Evolutionary conservation across 2,888 invertebrate genomes (phyloP).

Genomic region (Alentia gelatinosa): DNA sequence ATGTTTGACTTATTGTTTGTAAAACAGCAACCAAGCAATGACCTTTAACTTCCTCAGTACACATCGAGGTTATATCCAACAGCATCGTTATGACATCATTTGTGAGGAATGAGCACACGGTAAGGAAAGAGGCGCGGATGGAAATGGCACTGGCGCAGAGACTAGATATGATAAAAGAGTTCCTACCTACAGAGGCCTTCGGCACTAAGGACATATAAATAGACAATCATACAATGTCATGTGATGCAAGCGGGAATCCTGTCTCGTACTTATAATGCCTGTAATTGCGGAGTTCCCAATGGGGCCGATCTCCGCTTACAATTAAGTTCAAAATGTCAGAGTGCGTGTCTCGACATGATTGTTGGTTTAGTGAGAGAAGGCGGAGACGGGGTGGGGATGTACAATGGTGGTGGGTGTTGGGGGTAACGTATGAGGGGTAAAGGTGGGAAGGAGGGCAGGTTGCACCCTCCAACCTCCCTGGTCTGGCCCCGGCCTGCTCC

Average conservation of each 20-base stretch:
- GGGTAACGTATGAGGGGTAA: not conserved
- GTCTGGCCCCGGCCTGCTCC: not conserved
- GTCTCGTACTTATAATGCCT: too few relatives aligned
- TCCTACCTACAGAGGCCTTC: not conserved
- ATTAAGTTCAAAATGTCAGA: too few relatives aligned
- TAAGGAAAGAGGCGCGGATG: not conserved
- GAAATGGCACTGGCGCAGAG: constrained; percentile 7
- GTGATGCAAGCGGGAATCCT: too few relatives aligned
- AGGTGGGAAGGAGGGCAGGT: not conserved
- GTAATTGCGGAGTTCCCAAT: too few relatives aligned
- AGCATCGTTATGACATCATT: not conserved
- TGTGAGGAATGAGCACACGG: not conserved
- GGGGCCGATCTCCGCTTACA: too few relatives aligned
- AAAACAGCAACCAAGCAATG: not conserved
- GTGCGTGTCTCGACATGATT: not conserved
- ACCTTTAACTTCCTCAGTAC: not conserved
- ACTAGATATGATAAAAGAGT: not conserved
- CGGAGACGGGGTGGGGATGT: too few relatives aligned
- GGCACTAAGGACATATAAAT: not conserved
- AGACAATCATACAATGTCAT: not conserved
- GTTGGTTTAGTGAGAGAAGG: too few relatives aligned
- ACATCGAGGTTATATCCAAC: not conserved
- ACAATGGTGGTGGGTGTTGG: not conserved
- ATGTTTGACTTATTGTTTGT: not conserved
- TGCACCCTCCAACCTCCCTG: not conserved